phyloP scores from a whole-genome alignment of 2,797 vertebrate species.

The Sebastes trivittatus region DNA sequence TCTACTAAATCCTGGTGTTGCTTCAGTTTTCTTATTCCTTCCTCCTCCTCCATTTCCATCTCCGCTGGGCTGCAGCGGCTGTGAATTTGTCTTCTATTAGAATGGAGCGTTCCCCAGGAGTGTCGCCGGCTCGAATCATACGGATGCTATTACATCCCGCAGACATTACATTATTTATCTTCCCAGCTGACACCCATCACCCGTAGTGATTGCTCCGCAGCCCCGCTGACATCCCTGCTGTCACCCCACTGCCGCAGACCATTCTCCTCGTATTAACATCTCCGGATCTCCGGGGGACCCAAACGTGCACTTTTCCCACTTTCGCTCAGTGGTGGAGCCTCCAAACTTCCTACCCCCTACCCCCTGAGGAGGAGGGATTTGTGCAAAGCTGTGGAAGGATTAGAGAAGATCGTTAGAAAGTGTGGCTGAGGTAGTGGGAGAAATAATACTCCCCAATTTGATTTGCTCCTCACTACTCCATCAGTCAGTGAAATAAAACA shows the following conservation, averaged over 20 bases:
- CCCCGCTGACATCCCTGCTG: constrained; percentile 55
- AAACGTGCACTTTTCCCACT: constrained; percentile 24
- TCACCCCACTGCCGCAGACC: constrained; percentile 39
- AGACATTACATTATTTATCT: constrained; percentile 70
- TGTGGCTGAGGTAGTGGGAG: neutral
- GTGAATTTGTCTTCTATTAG: constrained; percentile 51
- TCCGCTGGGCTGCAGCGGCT: neutral
- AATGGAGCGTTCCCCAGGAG: constrained; percentile 38
- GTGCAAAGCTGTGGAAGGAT: constrained; percentile 27
- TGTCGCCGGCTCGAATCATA: constrained; percentile 55
- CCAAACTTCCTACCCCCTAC: neutral
- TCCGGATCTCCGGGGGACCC: constrained; percentile 17
- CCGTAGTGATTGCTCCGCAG: constrained; percentile 40
- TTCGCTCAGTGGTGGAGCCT: constrained; percentile 2
- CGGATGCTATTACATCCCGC: constrained; percentile 49
- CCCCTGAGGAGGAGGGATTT: constrained; percentile 22
- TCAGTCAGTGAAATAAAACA: constrained; percentile 15
- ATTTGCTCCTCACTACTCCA: neutral
- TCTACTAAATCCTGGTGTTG: neutral
- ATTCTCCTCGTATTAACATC: constrained; percentile 56
- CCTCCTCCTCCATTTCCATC: neutral
- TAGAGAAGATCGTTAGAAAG: constrained; percentile 12
- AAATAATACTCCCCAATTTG: constrained; percentile 10
- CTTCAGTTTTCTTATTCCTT: neutral
- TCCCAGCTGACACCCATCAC: constrained; percentile 62